Base-by-base conservation (phyloP, 2,888 invertebrate genomes). In the Corythucha ciliata region DNA sequence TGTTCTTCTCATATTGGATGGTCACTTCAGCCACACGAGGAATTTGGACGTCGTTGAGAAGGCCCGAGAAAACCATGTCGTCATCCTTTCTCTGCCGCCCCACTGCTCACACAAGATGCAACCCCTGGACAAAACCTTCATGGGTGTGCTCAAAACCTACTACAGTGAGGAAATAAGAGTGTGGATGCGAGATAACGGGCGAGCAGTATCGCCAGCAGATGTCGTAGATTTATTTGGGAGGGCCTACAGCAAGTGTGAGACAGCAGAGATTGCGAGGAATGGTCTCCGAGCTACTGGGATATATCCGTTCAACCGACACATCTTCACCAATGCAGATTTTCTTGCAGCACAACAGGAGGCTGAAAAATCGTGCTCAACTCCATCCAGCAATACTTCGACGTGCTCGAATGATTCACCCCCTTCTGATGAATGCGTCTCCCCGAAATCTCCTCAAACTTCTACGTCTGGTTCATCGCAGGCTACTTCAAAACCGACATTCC, bases 1-100 rank as follows among this genome's bases (percentile, higher is more conserved):
- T 27, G 58, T 63, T 8, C 41, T 63, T 18, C 51, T 63, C 12
- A n/a, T 57, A 5, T 40, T 58, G 7, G 57, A 57, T 54, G 58
- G 56, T 7, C 59, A 59, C 44, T 41, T 26, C 20, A 42, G 47
- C 21, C 57, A 59, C 40, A 56, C 41, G 3, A 52, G 54, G 39
- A 61, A 57, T 25, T 22, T 53, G 34, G 45, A 53, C 24, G 16
- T 57, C 7, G 48, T 59, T 34, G 33, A 56, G 8, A 20, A 40
- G 18, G 59, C 55, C 12, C 27, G 49, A 40, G 47, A 26, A 32
- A 54, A 50, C 40, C 48, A 52, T 46, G 54, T 58, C n/a, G 40
- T 25, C 18, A 52, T 56, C 10, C 20, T 56, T 7, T 58, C 54
- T 32, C 39, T 56, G 18, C 57, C 59, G 10, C 58, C 59, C n/a